phyloP scores from a whole-genome alignment of 1,140 invertebrate genomes.

The Drosophila pachea region DNA sequence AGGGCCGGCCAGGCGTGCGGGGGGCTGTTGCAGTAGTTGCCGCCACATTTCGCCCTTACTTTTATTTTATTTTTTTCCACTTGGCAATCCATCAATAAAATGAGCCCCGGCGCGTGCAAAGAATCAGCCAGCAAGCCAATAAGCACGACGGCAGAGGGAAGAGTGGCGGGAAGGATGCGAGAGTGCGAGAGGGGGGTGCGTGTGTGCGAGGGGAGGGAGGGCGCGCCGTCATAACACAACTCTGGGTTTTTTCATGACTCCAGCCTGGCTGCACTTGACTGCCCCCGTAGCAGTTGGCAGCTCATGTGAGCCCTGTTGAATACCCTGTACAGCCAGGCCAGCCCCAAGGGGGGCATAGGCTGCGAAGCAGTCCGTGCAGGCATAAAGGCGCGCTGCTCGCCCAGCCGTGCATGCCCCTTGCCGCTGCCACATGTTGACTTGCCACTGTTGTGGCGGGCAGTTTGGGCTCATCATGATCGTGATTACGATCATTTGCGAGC shows the following conservation, averaged over 20 bases:
- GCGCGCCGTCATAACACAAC: constrained; percentile 53
- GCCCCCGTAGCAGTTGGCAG: constrained; percentile 18
- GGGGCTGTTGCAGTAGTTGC: too few relatives aligned
- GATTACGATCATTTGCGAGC: constrained; percentile 34
- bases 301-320: constrained; percentile 13
- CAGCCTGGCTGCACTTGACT: constrained; percentile 69
- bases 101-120: constrained; percentile 44
- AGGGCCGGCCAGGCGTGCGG: too few relatives aligned
- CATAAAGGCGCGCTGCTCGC: too few relatives aligned
- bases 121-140: constrained; percentile 48
- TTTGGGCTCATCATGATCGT: constrained; percentile 64
- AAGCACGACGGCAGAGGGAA: constrained; percentile 8
- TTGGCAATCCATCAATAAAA: constrained; percentile 60
- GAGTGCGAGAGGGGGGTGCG: neutral
- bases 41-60: too few relatives aligned
- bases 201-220: neutral
- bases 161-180: neutral
- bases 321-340: neutral
- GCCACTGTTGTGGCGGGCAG: constrained; percentile 14
- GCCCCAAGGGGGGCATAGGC: neutral
- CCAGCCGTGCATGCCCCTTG: neutral
- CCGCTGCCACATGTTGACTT: neutral
- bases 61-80: constrained; percentile 24
- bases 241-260: constrained; percentile 69
- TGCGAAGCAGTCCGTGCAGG: too few relatives aligned